Base-by-base conservation (phyloP, 2,113 vertebrate genomes). In the Caloenas nicobarica region DNA sequence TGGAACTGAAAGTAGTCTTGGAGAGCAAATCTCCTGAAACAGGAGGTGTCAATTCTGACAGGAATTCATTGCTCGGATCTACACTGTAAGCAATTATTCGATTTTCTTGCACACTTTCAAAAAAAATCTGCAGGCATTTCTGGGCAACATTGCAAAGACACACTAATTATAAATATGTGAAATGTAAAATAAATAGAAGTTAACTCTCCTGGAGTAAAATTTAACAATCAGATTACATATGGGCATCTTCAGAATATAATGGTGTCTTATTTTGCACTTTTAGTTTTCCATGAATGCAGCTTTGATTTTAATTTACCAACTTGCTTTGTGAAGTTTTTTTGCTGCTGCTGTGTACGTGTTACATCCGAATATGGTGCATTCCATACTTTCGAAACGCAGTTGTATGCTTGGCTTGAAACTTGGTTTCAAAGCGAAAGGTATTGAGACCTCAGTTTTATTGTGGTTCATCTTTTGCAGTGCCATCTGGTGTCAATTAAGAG, bases 401-500 rank as follows among this genome's bases (percentile, higher is more conserved):
- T 80, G 5, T 24, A 16, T 26, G 11, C 24, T 46, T 10, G 9
- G 10, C 36, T 81, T 73, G 28, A 28, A 46, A 28, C 64, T 34
- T 56, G 50, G 10, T 31, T 90, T 81, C 13, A 34, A 46, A 70
- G 51, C 0, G 6, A 25, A 11, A 80, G 10, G 5, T 22, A 3
- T 8, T 50, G 78, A 64, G 28, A 14, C 5, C 31, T 60, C 42
- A 3, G 25, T 4, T 78, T 79, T 73, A 10, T 16, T 24, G 1
- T 2, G 7, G 60, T 28, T 84, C 33, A n/a, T 53, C 60, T 64
- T 81, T 68, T 90, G 76, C 77, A 92, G 72, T 94, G 95, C 95
- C 96, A 96, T 16, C 96, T 96, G 90, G 64, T 92, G 96, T 94
- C 85, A 40, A 19, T 40, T 46, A 42, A n/a, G 78, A 58, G 82